Conservation (phyloP, 2,797 vertebrate genomes). For the Phataginus tetradactyla region DNA sequence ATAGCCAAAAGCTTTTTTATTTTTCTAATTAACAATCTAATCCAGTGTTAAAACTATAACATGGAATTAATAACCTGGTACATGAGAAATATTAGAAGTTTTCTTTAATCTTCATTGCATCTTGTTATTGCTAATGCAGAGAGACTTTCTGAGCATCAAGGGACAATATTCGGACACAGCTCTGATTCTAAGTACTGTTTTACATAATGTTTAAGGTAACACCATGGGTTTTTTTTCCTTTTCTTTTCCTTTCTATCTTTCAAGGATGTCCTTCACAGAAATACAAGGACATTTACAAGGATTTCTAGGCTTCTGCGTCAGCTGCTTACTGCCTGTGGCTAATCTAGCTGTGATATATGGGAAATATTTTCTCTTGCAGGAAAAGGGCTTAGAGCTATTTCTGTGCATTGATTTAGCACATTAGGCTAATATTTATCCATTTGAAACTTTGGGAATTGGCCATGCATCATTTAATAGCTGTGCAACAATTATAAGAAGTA, state of each 20-base stretch:
- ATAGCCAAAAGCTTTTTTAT: constrained; percentile 41
- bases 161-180: constrained; percentile 65
- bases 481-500: constrained; percentile 83
- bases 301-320: constrained; percentile 84
- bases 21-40: constrained; percentile 63
- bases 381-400: constrained; percentile 85
- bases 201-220: constrained; percentile 64
- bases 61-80: constrained; percentile 45
- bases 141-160: constrained; percentile 58
- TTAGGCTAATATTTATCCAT: constrained; percentile 87
- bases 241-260: constrained; percentile 74
- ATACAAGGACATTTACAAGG: constrained; percentile 86
- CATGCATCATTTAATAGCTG: constrained; percentile 83
- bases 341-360: constrained; percentile 87
- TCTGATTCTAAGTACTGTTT: constrained; percentile 73
- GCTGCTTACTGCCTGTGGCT: constrained; percentile 77
- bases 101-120: constrained; percentile 55
- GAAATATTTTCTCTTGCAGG: constrained; percentile 87
- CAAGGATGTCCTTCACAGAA: constrained; percentile 85
- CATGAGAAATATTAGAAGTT: constrained; percentile 17
- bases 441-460: constrained; percentile 84
- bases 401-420: constrained; percentile 87
- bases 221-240: rapidly evolving
- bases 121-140: constrained; percentile 28
- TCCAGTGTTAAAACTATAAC: constrained; percentile 1